phyloP scores from a whole-genome alignment of 2,113 vertebrate species.

The Blennius ocellaris region DNA sequence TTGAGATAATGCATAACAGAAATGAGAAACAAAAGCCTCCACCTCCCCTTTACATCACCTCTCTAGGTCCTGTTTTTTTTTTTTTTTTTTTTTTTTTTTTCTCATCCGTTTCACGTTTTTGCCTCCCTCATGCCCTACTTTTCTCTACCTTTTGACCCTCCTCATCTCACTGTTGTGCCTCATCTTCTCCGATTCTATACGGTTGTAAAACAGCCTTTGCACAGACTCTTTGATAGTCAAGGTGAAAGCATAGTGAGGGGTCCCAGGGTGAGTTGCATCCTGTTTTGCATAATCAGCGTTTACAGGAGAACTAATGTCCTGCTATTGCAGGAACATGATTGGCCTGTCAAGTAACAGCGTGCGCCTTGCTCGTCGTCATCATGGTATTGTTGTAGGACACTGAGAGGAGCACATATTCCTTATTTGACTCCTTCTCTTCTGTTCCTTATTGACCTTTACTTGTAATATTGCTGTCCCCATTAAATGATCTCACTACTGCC shows the following conservation, averaged over 20 bases:
- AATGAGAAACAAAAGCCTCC: not conserved
- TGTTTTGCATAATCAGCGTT: slow-evolving; percentile 73
- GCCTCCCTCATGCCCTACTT: not conserved
- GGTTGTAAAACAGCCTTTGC: slow-evolving; percentile 57
- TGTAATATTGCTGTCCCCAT: slow-evolving; percentile 13
- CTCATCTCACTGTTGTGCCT: slow-evolving; percentile 28
- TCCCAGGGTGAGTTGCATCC: slow-evolving; percentile 44
- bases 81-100: slow-evolving; percentile 52
- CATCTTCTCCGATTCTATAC: slow-evolving; percentile 48
- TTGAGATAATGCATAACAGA: slow-evolving; percentile 7
- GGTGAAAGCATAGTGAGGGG: slow-evolving; percentile 62
- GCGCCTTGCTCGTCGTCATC: not conserved
- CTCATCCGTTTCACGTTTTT: slow-evolving; percentile 36
- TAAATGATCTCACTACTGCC: slow-evolving; percentile 9
- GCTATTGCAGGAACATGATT: slow-evolving; percentile 58
- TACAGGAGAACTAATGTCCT: slow-evolving; percentile 66
- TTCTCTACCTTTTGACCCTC: not conserved
- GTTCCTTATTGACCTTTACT: slow-evolving; percentile 12
- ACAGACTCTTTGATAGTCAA: slow-evolving; percentile 68
- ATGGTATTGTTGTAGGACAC: slow-evolving; percentile 31
- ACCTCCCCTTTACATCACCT: not conserved
- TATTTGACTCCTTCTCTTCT: slow-evolving; percentile 14
- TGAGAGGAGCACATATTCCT: slow-evolving; percentile 13
- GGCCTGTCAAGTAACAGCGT: slow-evolving; percentile 48
- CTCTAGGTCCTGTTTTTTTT: slow-evolving; percentile 10